Base-by-base conservation (phyloP, 2,797 vertebrate species). In the Hipposideros larvatus region DNA sequence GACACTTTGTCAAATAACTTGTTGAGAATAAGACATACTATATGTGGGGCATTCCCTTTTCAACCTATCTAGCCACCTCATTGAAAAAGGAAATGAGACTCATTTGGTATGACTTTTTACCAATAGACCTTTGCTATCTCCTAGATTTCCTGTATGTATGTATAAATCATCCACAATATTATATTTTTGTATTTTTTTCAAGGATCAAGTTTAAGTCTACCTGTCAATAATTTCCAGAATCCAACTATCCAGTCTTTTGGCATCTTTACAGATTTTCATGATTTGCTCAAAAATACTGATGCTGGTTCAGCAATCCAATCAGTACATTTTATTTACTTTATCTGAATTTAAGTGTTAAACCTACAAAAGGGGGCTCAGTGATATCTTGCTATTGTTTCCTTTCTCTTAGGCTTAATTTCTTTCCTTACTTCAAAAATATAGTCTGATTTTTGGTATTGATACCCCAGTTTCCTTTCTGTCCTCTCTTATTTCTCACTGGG, bases 1-100 rank as follows among this genome's bases (percentile, higher is more conserved):
- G 28, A 83, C 24, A 78, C 4, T 55, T 80, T 75, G n/a, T 95
- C 59, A 86, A 91, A 66, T 94, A 28, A 92, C 18, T 63, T 95
- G 14, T 92, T 87, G n/a, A 51, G 21, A 85, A 80, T 88, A 57
- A 86, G 9, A 93, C 18, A 94, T 78, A 65, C 21, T 41, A 31
- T 92, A 75, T 65, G 28, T 90, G 37, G 11, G 13, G 22, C 21
- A 94, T 61, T 89, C 10, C 26, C 14, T 88, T 95, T 86, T 90
- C 16, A 87, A 48, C 8, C 41, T 85, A 43, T 22, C 18, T 59
- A 74, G 66, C 82, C 41, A 80, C 10, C 7, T 73, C 31, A 61
- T 70, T 24, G 71, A 61, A 77, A 83, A 93, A 90, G 43, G 18
- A 95, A 91, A 82, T 89, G 9, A 83, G 11, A 87, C 9, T 57